Conservation (phyloP, 2,797 vertebrate genomes). For the Tragopan temminckii region DNA sequence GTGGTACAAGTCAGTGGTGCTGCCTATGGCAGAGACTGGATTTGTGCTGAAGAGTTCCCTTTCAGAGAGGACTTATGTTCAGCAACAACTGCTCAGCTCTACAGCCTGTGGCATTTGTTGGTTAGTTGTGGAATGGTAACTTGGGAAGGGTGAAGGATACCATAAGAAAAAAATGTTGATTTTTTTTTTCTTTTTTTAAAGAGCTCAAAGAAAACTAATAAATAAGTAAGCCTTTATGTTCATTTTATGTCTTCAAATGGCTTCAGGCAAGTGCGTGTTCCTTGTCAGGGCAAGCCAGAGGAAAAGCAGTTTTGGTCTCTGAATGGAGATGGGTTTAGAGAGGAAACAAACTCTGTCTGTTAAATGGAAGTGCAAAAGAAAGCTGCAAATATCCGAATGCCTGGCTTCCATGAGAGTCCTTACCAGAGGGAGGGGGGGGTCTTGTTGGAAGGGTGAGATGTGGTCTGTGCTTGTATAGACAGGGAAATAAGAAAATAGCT, state of each 20-base stretch:
- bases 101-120: not conserved
- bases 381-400: constrained; percentile 7
- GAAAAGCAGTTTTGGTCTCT: constrained; percentile 7
- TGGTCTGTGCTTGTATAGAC: not conserved
- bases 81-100: not conserved
- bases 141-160: constrained; percentile 29
- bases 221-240: not conserved
- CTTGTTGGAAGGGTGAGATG: constrained; percentile 33
- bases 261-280: not conserved
- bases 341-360: constrained; percentile 4
- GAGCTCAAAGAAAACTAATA: constrained; percentile 9
- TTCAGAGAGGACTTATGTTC: not conserved
- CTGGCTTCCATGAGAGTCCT: constrained; percentile 51
- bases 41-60: not conserved
- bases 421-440: constrained; percentile 14
- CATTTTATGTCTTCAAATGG: not conserved
- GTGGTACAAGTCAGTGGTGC: rapidly evolving
- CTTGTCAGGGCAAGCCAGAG: constrained; percentile 26
- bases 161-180: not conserved
- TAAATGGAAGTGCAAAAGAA: constrained; percentile 57
- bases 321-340: not conserved
- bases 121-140: not conserved
- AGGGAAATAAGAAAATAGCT: constrained; percentile 50
- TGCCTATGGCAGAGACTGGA: not conserved
- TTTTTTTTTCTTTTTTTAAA: not conserved